Base-by-base conservation (phyloP, 2,797 vertebrate genomes). In the Numenius phaeopus region DNA sequence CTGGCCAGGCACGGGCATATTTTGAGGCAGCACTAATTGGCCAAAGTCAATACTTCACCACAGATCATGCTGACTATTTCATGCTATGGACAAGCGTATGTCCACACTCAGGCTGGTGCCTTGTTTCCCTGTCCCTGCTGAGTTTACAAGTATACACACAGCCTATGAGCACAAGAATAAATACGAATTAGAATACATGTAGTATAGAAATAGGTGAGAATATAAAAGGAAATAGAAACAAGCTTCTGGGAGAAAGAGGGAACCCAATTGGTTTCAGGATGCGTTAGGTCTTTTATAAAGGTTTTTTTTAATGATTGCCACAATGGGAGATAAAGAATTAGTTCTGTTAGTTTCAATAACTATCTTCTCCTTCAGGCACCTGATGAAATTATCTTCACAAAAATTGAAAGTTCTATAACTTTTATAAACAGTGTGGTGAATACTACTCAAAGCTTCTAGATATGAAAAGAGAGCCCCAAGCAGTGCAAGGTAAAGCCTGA, bases 41-140 rank as follows among this genome's bases (percentile, higher is more conserved):
- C 21, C 66, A 47, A 26, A 39, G n/a, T 17, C 19, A 71, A 11
- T 30, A 64, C 32, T 34, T 92, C 55, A 59, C 7, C 34, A 75
- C 0, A 0, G 66, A 42, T 55, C 21, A 18, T 67, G 58, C 6
- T 42, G 66, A 18, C 24, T 40, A 3, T 32, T 34, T 46, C 32
- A 39, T 47, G 24, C 10, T 39, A 12, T 23, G 30, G 19, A 54
- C 3, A 78, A 10, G 9, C 58, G 5, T 11, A 42, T 44, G 29
- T 13, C 42, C 39, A 11, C 19, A 26, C 14, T 61, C 44, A 55
- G 37, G 14, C 5, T 58, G 30, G 7, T 67, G 37, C 13, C 40
- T 79, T n/a, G 9, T 77, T 14, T 62, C 22, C 16, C 44, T 40
- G 8, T 65, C 18, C 8, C 23, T 65, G 8, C 23, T 72, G 49